Conservation (phyloP, 2,797 vertebrate species). For the Notolepis coatsorum region DNA sequence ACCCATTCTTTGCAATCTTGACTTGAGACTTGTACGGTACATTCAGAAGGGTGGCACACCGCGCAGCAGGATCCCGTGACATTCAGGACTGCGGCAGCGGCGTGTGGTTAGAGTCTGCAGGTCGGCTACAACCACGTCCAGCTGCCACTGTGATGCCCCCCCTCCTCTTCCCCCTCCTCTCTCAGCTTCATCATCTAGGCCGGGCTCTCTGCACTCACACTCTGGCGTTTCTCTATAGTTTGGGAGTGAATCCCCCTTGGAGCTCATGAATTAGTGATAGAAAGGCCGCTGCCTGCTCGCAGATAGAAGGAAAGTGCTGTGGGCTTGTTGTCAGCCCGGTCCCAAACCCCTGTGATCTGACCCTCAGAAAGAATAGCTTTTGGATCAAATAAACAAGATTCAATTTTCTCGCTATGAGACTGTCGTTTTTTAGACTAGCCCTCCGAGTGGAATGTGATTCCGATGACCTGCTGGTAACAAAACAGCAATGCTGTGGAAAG, state of each 20-base stretch:
- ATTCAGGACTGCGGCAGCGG: too few relatives aligned
- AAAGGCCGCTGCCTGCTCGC: conserved; percentile 30
- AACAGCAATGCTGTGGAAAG: too few relatives aligned
- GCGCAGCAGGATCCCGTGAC: background rate
- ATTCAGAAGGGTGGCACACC: background rate
- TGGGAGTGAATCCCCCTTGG: conserved; percentile 23
- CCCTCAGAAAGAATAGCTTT: too few relatives aligned
- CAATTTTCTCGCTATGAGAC: too few relatives aligned
- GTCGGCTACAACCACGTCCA: too few relatives aligned
- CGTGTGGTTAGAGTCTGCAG: too few relatives aligned
- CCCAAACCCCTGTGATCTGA: conserved; percentile 1
- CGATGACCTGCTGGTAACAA: too few relatives aligned
- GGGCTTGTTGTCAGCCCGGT: conserved; percentile 10
- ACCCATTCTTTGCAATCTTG: background rate
- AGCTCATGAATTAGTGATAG: conserved; percentile 54
- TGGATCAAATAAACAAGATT: too few relatives aligned
- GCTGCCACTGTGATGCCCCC: background rate
- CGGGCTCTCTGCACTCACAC: conserved; percentile 32
- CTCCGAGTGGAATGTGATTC: too few relatives aligned
- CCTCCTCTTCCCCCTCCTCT: background rate
- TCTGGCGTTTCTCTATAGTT: conserved; percentile 37
- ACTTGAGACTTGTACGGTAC: background rate
- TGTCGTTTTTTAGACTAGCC: too few relatives aligned
- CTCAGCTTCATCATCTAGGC: background rate
- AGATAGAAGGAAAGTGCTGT: conserved; percentile 27